Base-by-base conservation (phyloP, 2,113 vertebrate genomes). In the human region DNA sequence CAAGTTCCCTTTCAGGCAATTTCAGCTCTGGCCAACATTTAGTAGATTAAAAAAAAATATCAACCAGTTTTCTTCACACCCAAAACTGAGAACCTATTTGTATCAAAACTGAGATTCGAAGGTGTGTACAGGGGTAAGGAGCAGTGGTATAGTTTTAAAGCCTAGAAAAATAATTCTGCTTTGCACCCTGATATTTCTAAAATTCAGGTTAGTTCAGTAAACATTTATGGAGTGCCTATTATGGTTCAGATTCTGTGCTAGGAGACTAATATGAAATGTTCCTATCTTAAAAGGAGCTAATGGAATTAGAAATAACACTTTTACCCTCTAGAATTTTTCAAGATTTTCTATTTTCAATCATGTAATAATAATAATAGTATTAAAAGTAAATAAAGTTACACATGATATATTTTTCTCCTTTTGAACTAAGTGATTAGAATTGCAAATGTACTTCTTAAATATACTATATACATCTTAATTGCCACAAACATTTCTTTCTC, bases 61-160 rank as follows among this genome's bases (percentile, higher is more conserved):
- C 83, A 95, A 61, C 11, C 18, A 55, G 57, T 89, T 66, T 90
- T 87, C 27, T 96, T 96, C 68, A 92, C 30, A 90, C 38, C 96
- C 80, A 94, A 97, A 97, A 80, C n/a, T 73, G 83, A 95, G 18
- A 93, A 82, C 11, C 6, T 59, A 64, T 72, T 27, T 91, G 16
- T 73, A 96, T 76, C n/a, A 97, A 95, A 95, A 89, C 2, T 89
- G 79, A 95, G 78, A 95, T 81, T 88, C 1, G 89, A 90, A 89
- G 64, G 52, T 48, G 8, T 16, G 43, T 4, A 68, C 7, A 14
- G 27, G 66, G 35, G 66, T 16, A n/a, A 35, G 66, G 35, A 43
- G 5, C 16, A 61, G 18, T 25, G 32, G 10, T n/a, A 16, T 5
- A 27, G 16, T 89, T 93, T 97, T 80, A 89, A 88, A 87, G 43